Evolutionary conservation across 2,797 vertebrate genomes (phyloP), one percentile per base, ranked within the genome.

Genomic region (Potorous gilbertii): DNA sequence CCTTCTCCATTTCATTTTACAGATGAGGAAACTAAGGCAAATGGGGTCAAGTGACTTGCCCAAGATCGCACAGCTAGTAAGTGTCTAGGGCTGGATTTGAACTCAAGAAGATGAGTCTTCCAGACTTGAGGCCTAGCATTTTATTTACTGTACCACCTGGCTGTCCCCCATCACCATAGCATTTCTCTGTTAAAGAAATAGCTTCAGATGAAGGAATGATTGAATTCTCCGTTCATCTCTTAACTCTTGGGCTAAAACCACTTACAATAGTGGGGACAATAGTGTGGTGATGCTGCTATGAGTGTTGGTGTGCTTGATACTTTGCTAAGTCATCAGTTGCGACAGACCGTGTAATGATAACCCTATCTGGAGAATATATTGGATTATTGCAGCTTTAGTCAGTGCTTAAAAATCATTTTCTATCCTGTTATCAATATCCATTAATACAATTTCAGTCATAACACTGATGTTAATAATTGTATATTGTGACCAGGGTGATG

Each of bases 381-480:
- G 40, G 56, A 92, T 93, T 81, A 81, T 46, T 81, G 46, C n/a
- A 46, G 66, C 2, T 81, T 62, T 57, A 93, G 59, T 46, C 28
- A 54, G 56, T 91, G 89, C 29, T 90, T 91, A 96, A 95, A 91
- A 93, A 92, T 92, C 21, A 4, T 54, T 92, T 92, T 46, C 59
- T 92, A 2, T 87, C 1, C 46, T 95, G 96, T 95, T 55, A 81
- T 40, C 92, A 94, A 91, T 24, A 4, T 16, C n/a, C 46, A 18
- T 91, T 74, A 74, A 54, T 95, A 95, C 74, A 95, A 16, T 91
- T 93, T 92, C 93, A 96, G 91, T 94, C 94, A 96, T 50, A 91
- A 93, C 90, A 92, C 91, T 93, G 90, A 90, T 90, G 9, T 50
- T 89, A 92, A 59, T 56, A 56, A 92, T 95, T 93, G 89, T 91